Evolutionary conservation across 2,113 vertebrate species (phyloP), one percentile per base, ranked within the genome.

Genomic region (Emberiza fucata): DNA sequence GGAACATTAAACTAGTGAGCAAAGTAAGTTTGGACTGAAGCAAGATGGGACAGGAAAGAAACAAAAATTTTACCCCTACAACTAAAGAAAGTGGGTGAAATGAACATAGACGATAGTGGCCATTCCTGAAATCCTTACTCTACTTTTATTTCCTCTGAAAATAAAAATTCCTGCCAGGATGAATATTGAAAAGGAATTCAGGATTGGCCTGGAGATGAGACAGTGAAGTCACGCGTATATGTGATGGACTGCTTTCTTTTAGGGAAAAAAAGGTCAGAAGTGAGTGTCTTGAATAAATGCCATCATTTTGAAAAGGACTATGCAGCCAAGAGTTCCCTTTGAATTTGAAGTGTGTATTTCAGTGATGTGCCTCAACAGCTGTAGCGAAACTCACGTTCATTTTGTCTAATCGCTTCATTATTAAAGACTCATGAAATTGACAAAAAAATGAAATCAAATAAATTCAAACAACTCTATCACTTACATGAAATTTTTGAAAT

Each of bases 401-500:
- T 53, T 51, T 77, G 5, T 48, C 31, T 77, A 70, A 70, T 10
- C 82, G 24, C 28, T 90, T 19, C 35, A 35, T 39, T 14, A 64
- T 56, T 56, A 86, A 76, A 82, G 19, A 83, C 19, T 60, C 9
- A 40, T 77, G 39, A 72, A 86, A 61, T 14, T 22, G 48, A 76
- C 9, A 71, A 64, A 91, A 91, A 91, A 87, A 51, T 19, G 1
- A 66, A 80, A 56, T 47, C 7, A 68, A 86, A 72, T 47, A 48
- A 51, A 77, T 45, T 68, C 29, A 51, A 72, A 69, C 5, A 61
- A 37, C 50, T 86, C 45, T 7, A 4, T 54, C 25, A 78, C 23
- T 80, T 76, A 72, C 5, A 39, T 9, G 6, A 93, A 75, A 42
- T n/a, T 25, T 93, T 81, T 71, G n/a, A 87, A 85, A 87, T 42